Base-by-base conservation (phyloP, 2,888 invertebrate species). In the Phengaris alcon region DNA sequence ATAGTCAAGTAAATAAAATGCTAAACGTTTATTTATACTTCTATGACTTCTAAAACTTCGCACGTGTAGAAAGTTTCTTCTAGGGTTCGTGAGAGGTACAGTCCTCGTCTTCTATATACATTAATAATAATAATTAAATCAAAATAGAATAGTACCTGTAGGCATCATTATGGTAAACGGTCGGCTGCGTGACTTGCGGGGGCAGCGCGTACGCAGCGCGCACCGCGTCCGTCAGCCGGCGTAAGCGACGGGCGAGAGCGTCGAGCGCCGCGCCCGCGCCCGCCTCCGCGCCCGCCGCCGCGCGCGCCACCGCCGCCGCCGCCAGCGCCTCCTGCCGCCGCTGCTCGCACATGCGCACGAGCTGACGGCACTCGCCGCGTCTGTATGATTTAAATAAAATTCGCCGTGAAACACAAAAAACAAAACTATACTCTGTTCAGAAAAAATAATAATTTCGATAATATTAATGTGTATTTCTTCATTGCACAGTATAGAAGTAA, bases 281-380 rank as follows among this genome's bases (percentile, higher is more conserved):
- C 85, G 77, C 85, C 82, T 78, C 74, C 44, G 52, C 87, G 85
- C 76, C 75, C 82, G 72, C 83, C 69, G 73, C 81, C 75, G 83
- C 84, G 81, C 81, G 94, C 82, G 95, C 92, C 82, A 95, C 95
- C 68, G 96, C 95, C 84, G 95, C 95, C 82, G 96, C 88, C 68
- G 95, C 94, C 77, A 86, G 80, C 77, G 84, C 84, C 82, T 90
- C 88, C 84, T 93, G 96, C 86, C 96, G 95, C 82, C 96, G 95
- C 89, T 97, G 97, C 87, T 97, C 97, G 85, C 96, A 96, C 86
- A 97, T 95, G 80, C 96, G 94, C 76, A 96, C 96, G 77, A 97
- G 93, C 84, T 97, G 96, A 10, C 96, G 95, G 82, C 96, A 97
- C 84, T 97, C 97, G 74, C 96, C 96, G 57, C 96, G 95, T 79